Conservation (phyloP, 2,113 vertebrate genomes). For the Peromyscus maniculatus region DNA sequence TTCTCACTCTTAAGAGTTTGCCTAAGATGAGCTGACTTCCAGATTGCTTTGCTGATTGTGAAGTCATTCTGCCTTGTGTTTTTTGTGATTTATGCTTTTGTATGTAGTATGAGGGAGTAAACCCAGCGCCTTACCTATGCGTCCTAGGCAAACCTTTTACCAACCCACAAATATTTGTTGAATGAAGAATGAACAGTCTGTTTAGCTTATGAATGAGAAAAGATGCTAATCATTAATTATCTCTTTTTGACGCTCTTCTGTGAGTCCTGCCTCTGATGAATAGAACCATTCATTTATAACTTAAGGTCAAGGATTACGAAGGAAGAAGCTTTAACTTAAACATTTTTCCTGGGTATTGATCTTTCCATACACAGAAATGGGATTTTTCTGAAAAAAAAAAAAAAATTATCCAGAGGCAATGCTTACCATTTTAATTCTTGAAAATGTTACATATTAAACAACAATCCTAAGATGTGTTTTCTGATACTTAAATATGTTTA, state of each 20-base stretch:
- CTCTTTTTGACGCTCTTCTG: background rate
- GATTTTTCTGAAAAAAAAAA: background rate
- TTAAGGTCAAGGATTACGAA: conserved; percentile 5
- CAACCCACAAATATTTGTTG: background rate
- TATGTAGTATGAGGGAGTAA: too few species aligned
- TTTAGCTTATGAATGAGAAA: background rate
- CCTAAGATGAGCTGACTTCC: background rate
- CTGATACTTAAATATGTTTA: background rate
- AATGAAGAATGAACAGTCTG: background rate
- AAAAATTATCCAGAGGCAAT: background rate
- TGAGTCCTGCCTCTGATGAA: background rate
- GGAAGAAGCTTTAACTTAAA: conserved; percentile 15
- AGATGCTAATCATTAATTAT: background rate
- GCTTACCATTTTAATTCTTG: conserved; percentile 44
- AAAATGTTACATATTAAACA: background rate
- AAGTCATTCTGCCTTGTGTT: background rate
- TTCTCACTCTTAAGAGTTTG: background rate
- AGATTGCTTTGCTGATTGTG: background rate
- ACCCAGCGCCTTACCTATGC: background rate
- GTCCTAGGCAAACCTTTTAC: background rate
- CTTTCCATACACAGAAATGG: background rate
- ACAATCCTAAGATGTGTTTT: background rate
- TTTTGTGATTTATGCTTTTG: background rate
- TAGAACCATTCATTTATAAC: background rate
- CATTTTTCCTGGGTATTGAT: background rate